A percentile compares a stretch with the other conserved stretches of the same genome.
Conservation (phyloP, 2,888 invertebrate species). For the Oxycera nigricornis region DNA sequence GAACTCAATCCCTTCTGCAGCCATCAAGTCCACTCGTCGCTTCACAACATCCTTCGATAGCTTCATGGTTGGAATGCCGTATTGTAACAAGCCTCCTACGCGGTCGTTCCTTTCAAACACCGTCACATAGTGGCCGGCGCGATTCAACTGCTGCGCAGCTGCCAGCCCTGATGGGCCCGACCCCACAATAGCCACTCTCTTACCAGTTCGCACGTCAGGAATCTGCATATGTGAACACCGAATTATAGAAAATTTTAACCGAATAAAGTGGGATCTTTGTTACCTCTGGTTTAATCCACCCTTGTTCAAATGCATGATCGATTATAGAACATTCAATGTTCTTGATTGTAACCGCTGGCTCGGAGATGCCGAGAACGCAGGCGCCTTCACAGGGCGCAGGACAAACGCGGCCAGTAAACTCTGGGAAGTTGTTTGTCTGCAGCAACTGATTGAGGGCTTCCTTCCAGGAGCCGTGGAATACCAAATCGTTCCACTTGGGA, state of each 20-base stretch:
- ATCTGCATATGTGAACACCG: constrained; percentile 59
- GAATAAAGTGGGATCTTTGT: neutral
- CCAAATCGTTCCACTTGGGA: constrained; percentile 98
- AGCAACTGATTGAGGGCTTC: constrained; percentile 91
- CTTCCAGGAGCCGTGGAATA: constrained; percentile 93
- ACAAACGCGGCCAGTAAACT: constrained; percentile 92
- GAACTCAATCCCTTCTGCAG: constrained; percentile 88
- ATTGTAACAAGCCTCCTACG: constrained; percentile 92
- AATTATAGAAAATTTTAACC: neutral
- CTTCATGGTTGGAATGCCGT: constrained; percentile 99
- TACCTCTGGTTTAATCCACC: constrained; percentile 87
- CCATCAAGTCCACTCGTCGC: constrained; percentile 83
- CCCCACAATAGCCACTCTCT: constrained; percentile 88
- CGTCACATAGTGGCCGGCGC: constrained; percentile 93
- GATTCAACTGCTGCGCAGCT: constrained; percentile 94
- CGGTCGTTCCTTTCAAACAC: constrained; percentile 97
- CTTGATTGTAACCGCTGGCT: constrained; percentile 97
- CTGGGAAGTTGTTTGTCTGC: constrained; percentile 99
- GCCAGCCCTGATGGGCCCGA: constrained; percentile 95
- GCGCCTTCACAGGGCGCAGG: constrained; percentile 99
- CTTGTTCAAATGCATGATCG: constrained; percentile 96
- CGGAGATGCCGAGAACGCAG: constrained; percentile 94
- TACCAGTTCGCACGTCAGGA: constrained; percentile 78
- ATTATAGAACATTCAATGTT: constrained; percentile 99
- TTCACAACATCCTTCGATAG: constrained; percentile 92